These are phyloP conservation scores for Cebus imitator DNA, from an alignment of 2,113 vertebrate genomes.

Conservation along the genomic window DNA sequence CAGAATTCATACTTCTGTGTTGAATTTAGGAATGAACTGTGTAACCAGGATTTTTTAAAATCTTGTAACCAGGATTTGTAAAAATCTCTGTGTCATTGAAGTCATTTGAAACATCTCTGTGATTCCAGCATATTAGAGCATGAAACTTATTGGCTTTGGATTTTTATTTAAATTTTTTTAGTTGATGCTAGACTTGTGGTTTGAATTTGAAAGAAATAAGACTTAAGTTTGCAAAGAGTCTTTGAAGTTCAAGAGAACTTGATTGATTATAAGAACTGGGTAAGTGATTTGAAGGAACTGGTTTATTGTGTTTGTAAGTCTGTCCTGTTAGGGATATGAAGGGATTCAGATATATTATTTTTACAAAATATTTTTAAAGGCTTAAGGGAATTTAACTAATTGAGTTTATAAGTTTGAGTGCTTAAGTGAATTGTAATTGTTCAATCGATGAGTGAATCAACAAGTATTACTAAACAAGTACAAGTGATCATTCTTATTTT, in stretches of 20 bases:
- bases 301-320: background rate
- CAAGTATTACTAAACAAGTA: background rate
- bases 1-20: background rate
- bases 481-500: background rate
- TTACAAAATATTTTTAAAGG: background rate
- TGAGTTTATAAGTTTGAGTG: background rate
- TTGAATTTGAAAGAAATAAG: conserved; percentile 23
- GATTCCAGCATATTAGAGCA: background rate
- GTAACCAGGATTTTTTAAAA: too few species aligned
- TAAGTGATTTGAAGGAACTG: background rate
- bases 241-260: background rate
- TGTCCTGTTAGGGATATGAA: background rate
- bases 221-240: background rate
- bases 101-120: background rate
- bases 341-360: background rate
- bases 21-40: background rate
- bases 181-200: background rate
- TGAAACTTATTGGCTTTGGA: background rate
- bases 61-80: too few species aligned
- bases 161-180: background rate
- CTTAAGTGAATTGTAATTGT: background rate
- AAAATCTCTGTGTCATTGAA: background rate
- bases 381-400: background rate
- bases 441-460: background rate
- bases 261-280: background rate